A percentile compares a stretch with the other conserved stretches of the same genome.
phyloP scores from a whole-genome alignment of 2,113 vertebrate species.

The Chascanopsetta lugubris region DNA sequence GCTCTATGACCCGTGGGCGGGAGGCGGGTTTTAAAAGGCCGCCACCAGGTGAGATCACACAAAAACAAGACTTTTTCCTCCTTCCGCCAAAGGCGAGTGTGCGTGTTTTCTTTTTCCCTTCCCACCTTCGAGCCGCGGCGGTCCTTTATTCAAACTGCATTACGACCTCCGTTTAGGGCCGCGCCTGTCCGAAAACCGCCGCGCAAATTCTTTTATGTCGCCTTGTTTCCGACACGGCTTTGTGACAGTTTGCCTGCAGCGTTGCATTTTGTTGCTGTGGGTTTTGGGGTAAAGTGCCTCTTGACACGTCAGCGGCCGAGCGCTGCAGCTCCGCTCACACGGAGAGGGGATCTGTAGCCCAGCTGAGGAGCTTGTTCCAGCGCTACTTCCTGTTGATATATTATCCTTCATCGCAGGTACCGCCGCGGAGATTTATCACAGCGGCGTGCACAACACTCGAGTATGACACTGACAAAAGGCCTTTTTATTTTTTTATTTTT shows the following conservation, averaged over 20 bases:
- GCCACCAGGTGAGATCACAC: slow-evolving; percentile 26
- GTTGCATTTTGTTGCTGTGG: slow-evolving; percentile 50
- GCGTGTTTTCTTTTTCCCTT: too few species aligned
- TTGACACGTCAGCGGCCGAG: slow-evolving; percentile 54
- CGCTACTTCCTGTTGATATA: slow-evolving; percentile 39
- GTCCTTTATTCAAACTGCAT: slow-evolving; percentile 13
- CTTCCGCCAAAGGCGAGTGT: too few species aligned
- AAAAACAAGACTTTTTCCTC: slow-evolving; percentile 3
- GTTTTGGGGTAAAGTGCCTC: slow-evolving; percentile 55
- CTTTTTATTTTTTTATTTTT: neutral
- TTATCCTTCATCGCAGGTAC: slow-evolving; percentile 51
- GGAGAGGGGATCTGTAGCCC: slow-evolving; percentile 51
- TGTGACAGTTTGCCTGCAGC: slow-evolving; percentile 51
- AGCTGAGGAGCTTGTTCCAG: slow-evolving; percentile 42
- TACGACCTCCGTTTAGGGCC: neutral
- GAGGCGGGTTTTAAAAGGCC: slow-evolving; percentile 32
- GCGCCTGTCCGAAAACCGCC: slow-evolving; percentile 17
- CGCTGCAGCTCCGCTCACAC: slow-evolving; percentile 43
- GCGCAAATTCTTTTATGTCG: slow-evolving; percentile 8
- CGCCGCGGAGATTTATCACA: slow-evolving; percentile 46
- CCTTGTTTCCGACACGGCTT: neutral
- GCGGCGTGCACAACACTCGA: neutral
- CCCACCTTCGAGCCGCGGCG: slow-evolving; percentile 4
- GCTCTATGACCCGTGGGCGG: slow-evolving; percentile 44
- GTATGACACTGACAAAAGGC: slow-evolving; percentile 32